Percentiles rank a stretch among this genome's conserved stretches.
These are phyloP conservation scores for Lepidothrix coronata DNA, from an alignment of 2,113 vertebrate genomes.

Conservation along the genomic window DNA sequence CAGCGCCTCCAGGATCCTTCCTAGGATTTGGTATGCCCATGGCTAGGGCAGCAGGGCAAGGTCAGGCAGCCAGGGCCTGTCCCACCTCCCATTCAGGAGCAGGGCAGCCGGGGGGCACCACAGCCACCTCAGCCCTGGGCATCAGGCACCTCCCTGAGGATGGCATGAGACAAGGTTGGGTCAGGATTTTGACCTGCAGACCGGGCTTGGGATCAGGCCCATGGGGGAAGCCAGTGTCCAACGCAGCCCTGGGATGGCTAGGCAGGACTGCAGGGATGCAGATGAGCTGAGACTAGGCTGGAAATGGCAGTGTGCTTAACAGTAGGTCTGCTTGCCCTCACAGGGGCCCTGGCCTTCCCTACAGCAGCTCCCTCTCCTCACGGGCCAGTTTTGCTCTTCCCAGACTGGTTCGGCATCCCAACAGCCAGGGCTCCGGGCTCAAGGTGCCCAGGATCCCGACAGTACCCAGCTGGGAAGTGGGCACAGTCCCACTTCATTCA, in stretches of 20 bases:
- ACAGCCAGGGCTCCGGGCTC: neutral
- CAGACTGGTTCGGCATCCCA: neutral
- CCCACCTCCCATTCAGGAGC: neutral
- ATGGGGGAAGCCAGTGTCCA: fast-evolving
- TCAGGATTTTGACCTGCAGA: neutral
- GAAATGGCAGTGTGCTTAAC: neutral
- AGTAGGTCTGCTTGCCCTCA: neutral
- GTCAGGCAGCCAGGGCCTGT: neutral
- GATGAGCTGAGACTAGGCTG: neutral
- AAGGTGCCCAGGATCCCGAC: neutral
- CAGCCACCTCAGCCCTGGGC: neutral
- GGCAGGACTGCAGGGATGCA: neutral
- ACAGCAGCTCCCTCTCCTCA: neutral
- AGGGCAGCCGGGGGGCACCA: neutral
- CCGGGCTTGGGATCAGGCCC: neutral
- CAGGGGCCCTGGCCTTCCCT: neutral
- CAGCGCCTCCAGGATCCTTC: neutral
- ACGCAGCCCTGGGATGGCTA: neutral
- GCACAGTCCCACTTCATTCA: neutral
- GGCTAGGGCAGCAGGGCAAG: neutral
- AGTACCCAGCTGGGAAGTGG: neutral
- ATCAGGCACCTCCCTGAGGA: neutral
- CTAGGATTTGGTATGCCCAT: neutral
- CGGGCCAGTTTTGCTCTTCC: neutral
- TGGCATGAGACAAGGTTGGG: neutral